Evolutionary conservation across 2,113 vertebrate genomes (phyloP), one percentile per base, ranked within the genome.

Genomic region (Scortum barcoo): DNA sequence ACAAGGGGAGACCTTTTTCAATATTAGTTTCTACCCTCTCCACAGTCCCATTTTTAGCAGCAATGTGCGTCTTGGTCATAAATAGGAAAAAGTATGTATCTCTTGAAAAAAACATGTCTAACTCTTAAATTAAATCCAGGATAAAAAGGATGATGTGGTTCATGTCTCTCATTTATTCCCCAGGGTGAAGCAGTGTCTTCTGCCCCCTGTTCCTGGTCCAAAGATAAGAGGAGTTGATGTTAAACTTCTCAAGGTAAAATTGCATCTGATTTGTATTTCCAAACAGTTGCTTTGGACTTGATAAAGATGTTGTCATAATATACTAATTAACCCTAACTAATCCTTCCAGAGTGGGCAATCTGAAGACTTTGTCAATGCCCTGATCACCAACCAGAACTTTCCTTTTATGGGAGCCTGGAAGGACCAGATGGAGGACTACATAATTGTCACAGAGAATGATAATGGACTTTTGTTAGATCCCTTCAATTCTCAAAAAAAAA

Each of bases 121-220:
- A 28, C 51, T 28, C 4, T 42, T 42, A 16, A 44, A 10, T 17
- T 16, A 7, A 50, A 33, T 30, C 24, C 28, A 14, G 33, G 36
- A 58, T 30, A 28, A 54, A 10, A n/a, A 74, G 4, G 5, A 53
- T 4, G 33, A 54, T n/a, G 12, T 48, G 16, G 80, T 11, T 87
- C 44, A 50, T 26, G 73, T 22, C 38, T 46, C 12, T 12, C 4
- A 74, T 71, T 61, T 81, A 30, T 69, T 61, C 90, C 58, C 70
- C 30, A 99, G 98, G 80, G 95, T 98, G 94, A 90, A 96, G 89
- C 89, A 93, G 69, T 96, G 91, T 84, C 91, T 99, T 82, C 93
- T 98, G n/a, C 97, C 97, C 1, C 97, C 97, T 30, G 95, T 99
- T 91, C 98, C 97, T 0, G 95, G 96, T 87, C 98, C 98, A 3